These are phyloP conservation scores for Pedetes capensis DNA, from an alignment of 2,113 vertebrate genomes.

Conservation along the genomic window DNA sequence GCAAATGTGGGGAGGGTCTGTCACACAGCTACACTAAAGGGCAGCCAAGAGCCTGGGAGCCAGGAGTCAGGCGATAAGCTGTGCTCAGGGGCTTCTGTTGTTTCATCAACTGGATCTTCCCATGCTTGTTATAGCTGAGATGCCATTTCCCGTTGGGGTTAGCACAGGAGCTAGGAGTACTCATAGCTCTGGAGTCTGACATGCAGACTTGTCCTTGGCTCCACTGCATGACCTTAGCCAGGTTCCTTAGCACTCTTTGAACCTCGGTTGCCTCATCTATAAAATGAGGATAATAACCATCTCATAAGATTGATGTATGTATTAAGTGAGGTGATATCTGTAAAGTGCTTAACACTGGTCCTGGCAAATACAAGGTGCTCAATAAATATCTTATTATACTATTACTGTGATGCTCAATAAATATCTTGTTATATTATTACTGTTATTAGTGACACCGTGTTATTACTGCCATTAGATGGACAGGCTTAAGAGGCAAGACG, in stretches of 20 bases:
- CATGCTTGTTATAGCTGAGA: neutral
- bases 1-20: neutral
- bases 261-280: slow-evolving; percentile 3
- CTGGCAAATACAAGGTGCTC: neutral
- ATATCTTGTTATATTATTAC: neutral
- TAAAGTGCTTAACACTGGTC: neutral
- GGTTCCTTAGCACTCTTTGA: neutral
- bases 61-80: neutral
- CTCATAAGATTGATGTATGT: neutral
- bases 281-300: neutral
- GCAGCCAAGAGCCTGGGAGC: neutral
- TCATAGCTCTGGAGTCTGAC: neutral
- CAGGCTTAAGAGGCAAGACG: neutral
- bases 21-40: neutral
- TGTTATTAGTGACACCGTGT: neutral
- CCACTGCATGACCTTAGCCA: neutral
- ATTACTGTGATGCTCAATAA: too few species aligned
- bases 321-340: neutral
- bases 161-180: neutral
- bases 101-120: neutral
- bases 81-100: neutral
- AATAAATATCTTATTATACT: neutral
- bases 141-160: neutral
- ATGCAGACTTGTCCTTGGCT: neutral
- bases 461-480: neutral